These are phyloP conservation scores for Mallotus villosus DNA, from an alignment of 2,797 vertebrate species.

Conservation along the genomic window DNA sequence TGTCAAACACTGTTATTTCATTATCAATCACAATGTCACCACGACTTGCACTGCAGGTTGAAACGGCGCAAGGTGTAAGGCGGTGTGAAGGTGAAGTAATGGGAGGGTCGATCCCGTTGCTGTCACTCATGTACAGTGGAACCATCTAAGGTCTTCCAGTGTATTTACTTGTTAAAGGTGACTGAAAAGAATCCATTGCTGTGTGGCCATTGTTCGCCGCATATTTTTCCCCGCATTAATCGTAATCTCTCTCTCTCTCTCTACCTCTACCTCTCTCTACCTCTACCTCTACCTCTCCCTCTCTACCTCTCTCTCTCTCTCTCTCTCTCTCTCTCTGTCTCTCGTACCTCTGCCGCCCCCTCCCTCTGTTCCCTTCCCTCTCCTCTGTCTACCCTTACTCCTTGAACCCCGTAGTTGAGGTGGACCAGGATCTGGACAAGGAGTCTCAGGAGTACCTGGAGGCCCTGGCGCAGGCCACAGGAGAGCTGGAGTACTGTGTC, in stretches of 20 bases:
- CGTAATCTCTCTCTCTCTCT: not conserved
- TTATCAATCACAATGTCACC: slow-evolving; percentile 15
- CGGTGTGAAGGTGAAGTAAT: not conserved
- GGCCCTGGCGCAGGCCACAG: slow-evolving; percentile 83
- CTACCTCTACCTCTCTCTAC: not conserved
- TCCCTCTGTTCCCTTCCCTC: not conserved
- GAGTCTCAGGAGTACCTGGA: slow-evolving; percentile 88
- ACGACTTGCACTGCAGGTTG: not conserved
- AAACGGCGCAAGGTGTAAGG: not conserved
- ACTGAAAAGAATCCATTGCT: not conserved
- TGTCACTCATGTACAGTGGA: not conserved
- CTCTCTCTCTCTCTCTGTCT: not conserved
- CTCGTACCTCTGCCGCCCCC: not conserved
- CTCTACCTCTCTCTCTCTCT: not conserved
- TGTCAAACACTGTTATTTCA: slow-evolving; percentile 4
- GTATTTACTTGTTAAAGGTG: not conserved
- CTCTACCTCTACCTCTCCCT: not conserved
- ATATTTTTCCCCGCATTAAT: too few relatives aligned
- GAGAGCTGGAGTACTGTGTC: slow-evolving; percentile 84
- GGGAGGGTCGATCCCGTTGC: not conserved
- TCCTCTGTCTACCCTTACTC: not conserved
- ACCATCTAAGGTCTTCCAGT: not conserved
- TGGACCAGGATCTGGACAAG: slow-evolving; percentile 84
- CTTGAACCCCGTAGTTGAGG: slow-evolving; percentile 74
- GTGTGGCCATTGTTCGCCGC: not conserved